phyloP scores from a whole-genome alignment of 2,113 vertebrate species.

The Hirundichthys speculiger region DNA sequence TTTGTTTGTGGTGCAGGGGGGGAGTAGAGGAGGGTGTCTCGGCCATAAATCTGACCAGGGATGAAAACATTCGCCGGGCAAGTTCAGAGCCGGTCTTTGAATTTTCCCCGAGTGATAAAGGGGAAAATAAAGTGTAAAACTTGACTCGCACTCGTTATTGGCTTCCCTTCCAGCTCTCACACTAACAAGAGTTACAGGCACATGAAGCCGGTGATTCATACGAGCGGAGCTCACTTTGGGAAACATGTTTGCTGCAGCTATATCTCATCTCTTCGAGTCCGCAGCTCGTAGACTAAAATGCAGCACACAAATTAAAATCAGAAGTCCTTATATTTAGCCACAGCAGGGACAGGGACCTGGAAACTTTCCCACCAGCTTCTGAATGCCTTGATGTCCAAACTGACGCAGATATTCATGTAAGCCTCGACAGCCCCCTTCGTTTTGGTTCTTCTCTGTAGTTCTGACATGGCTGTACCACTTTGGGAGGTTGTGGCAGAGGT shows the following conservation, averaged over 20 bases:
- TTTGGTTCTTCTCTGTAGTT: no score
- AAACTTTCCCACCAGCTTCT: not conserved
- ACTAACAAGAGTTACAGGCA: not conserved
- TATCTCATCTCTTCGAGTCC: not conserved
- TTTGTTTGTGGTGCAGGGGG: slow-evolving; percentile 13
- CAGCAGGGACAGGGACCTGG: not conserved
- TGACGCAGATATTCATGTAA: not conserved
- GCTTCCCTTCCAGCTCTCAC: not conserved
- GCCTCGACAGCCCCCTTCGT: no score
- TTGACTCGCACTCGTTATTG: not conserved
- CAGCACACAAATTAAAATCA: not conserved
- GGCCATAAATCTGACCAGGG: slow-evolving; percentile 14
- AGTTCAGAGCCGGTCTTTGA: slow-evolving; percentile 10
- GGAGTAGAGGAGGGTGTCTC: slow-evolving; percentile 19
- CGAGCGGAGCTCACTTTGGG: slow-evolving; percentile 5
- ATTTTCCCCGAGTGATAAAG: not conserved
- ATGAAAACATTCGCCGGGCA: slow-evolving; percentile 11
- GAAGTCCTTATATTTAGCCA: not conserved
- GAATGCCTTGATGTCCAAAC: not conserved
- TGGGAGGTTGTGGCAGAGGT: no score
- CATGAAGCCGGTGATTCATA: not conserved
- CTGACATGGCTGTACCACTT: no score
- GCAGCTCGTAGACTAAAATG: not conserved
- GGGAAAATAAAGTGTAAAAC: not conserved
- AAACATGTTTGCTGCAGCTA: slow-evolving; percentile 5